These are phyloP conservation scores for Rotaria socialis DNA, from an alignment of 2,888 invertebrate genomes.

Conservation along the genomic window DNA sequence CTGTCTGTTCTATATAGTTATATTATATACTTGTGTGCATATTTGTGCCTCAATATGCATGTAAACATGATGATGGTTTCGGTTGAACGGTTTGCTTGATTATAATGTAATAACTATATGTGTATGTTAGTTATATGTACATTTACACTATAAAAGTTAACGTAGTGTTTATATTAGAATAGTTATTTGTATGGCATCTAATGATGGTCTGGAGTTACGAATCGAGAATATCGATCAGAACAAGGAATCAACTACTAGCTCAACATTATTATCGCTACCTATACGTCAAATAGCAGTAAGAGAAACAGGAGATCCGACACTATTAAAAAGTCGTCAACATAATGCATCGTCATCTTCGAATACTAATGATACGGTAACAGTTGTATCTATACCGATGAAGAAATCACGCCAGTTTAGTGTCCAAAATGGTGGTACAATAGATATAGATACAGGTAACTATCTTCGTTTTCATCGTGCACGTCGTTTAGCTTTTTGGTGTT, in stretches of 20 bases:
- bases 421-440: not conserved
- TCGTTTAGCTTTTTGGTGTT: not conserved
- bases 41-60: not conserved
- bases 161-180: not conserved
- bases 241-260: not conserved
- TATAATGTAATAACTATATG: not conserved
- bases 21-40: not conserved
- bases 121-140: not conserved
- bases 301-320: not conserved
- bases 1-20: not conserved
- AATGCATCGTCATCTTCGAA: not conserved
- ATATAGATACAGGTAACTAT: not conserved
- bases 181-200: not conserved
- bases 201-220: not conserved
- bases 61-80: not conserved
- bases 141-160: not conserved
- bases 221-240: not conserved
- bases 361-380: not conserved
- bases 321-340: not conserved
- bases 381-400: not conserved
- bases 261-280: not conserved
- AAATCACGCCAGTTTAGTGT: not conserved
- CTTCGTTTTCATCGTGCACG: not conserved
- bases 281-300: not conserved
- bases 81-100: conserved; percentile 4